These are phyloP conservation scores for Brachionus sp. DNA, from an alignment of 1,140 invertebrate species.

Conservation along the genomic window DNA sequence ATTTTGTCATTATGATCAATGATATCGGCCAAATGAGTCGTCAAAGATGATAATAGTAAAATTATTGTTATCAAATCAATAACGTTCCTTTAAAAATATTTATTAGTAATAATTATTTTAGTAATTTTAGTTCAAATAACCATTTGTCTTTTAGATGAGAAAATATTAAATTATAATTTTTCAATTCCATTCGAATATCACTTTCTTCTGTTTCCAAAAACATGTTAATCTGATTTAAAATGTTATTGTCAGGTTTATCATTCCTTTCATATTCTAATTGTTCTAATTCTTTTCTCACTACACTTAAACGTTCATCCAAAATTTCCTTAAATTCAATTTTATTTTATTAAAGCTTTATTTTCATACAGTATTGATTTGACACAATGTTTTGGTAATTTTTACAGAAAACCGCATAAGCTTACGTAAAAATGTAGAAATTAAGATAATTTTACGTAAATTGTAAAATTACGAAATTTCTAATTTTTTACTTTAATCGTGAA, in stretches of 20 bases:
- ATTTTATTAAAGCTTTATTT: no score
- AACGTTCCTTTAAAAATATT: neutral
- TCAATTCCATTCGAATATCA: neutral
- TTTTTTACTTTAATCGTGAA: no score
- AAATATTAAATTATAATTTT: neutral
- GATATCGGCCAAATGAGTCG: slow-evolving; percentile 8
- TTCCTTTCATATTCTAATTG: no score
- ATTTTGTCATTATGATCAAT: slow-evolving; percentile 24
- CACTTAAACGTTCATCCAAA: neutral
- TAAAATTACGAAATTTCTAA: no score
- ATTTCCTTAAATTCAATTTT: no score
- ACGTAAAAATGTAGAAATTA: no score
- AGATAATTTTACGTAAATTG: no score
- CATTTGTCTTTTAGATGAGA: neutral
- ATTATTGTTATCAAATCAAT: neutral
- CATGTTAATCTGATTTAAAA: no score
- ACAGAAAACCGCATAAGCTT: no score
- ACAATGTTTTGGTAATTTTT: no score
- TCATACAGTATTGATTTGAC: no score
- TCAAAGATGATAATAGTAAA: neutral
- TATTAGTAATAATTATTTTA: neutral
- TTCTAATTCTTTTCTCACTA: neutral
- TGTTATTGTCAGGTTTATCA: neutral
- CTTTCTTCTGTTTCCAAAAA: neutral
- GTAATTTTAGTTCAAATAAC: neutral